These are phyloP conservation scores for Nyctibius grandis DNA, from an alignment of 2,797 vertebrate species.

Conservation along the genomic window DNA sequence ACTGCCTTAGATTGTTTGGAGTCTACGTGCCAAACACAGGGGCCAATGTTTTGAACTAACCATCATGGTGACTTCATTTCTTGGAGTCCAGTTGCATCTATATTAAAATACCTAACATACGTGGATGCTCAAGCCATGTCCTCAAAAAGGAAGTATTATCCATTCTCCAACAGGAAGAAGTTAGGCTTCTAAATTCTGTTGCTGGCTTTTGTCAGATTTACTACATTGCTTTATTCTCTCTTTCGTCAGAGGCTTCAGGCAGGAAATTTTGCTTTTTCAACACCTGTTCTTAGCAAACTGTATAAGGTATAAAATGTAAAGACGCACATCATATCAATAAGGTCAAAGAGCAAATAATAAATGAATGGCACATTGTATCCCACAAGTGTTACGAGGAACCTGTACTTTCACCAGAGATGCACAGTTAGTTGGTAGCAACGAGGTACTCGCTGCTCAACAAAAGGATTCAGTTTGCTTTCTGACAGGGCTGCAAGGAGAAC, in stretches of 20 bases:
- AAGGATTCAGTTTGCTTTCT: background rate
- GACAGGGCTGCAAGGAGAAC: background rate
- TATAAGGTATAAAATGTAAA: background rate
- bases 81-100: background rate
- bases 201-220: background rate
- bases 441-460: background rate
- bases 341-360: background rate
- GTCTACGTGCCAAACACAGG: fast-evolving
- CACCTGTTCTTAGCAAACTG: background rate
- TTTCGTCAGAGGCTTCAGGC: background rate
- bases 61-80: background rate
- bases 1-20: background rate
- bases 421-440: background rate
- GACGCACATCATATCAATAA: background rate
- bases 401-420: background rate
- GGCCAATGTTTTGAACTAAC: background rate
- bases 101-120: background rate
- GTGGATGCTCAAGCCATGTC: background rate
- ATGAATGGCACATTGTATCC: background rate
- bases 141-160: background rate
- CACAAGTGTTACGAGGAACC: background rate
- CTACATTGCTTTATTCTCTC: background rate
- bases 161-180: background rate
- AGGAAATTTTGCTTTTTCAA: background rate
- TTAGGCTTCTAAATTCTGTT: background rate